phyloP scores from a whole-genome alignment of 2,113 vertebrate species.

The Dendrocopos noguchii region DNA sequence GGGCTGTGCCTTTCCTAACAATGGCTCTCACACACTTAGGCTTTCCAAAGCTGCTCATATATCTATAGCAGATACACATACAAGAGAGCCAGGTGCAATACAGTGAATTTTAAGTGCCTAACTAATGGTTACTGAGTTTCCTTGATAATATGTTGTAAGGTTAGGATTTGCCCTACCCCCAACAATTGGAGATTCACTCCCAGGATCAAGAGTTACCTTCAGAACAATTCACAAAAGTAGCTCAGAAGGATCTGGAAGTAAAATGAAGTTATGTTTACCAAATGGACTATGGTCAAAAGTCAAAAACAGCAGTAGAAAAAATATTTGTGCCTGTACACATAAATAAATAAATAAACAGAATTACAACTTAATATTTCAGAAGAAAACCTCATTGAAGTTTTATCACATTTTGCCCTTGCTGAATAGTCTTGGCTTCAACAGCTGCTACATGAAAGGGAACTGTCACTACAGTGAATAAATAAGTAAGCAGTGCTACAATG shows the following conservation, averaged over 20 bases:
- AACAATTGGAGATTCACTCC: too few species aligned
- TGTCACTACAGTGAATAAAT: conserved; percentile 78
- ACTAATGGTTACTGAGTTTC: conserved; percentile 1
- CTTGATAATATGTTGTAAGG: background rate
- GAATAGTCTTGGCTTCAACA: conserved; percentile 74
- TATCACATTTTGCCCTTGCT: conserved; percentile 75
- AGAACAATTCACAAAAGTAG: too few species aligned
- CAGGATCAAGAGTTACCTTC: too few species aligned
- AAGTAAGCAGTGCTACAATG: conserved; percentile 63
- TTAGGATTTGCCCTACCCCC: too few species aligned
- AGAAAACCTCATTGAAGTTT: conserved; percentile 70
- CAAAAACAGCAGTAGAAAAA: conserved; percentile 52
- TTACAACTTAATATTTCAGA: conserved; percentile 72
- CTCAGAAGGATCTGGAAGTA: too few species aligned
- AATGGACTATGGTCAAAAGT: background rate
- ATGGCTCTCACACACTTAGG: background rate
- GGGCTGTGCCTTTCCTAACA: background rate
- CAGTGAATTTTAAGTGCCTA: background rate
- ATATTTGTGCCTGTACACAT: conserved; percentile 55
- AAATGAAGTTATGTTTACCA: too few species aligned
- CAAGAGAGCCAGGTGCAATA: background rate
- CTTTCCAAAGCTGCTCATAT: background rate
- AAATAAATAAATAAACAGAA: background rate
- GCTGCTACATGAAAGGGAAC: conserved; percentile 74
- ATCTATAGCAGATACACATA: background rate